These are phyloP conservation scores for Tenodera sinensis DNA, from an alignment of 2,888 invertebrate species.

Conservation along the genomic window DNA sequence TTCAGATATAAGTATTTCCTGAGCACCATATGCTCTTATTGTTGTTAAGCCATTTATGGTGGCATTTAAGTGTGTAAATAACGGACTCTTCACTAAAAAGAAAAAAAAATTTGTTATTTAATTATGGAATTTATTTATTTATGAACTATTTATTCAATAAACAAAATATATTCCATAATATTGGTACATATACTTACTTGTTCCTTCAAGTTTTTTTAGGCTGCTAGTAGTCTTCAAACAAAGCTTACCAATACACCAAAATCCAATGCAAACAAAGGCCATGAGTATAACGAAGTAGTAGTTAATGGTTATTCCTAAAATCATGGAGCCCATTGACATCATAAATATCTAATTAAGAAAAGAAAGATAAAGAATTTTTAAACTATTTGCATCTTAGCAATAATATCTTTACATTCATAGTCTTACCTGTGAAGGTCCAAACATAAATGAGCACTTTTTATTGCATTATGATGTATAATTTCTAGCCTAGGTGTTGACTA, in stretches of 20 bases:
- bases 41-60: slow-evolving; percentile 87
- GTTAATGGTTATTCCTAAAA: neutral
- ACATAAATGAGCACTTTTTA: too few relatives aligned
- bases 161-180: neutral
- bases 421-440: too few relatives aligned
- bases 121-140: neutral
- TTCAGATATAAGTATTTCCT: slow-evolving; percentile 70
- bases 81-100: slow-evolving; percentile 79
- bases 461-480: too few relatives aligned
- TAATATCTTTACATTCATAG: too few relatives aligned
- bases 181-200: neutral
- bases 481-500: too few relatives aligned
- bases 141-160: neutral
- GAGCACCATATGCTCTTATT: slow-evolving; percentile 83
- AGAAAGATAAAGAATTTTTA: neutral
- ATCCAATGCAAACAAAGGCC: neutral
- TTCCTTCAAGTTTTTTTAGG: slow-evolving; percentile 52
- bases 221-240: slow-evolving; percentile 55
- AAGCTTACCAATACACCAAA: neutral
- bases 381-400: too few relatives aligned
- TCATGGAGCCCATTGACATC: neutral
- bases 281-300: neutral
- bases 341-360: neutral
- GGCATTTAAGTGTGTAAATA: slow-evolving; percentile 90
- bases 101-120: slow-evolving; percentile 54